phyloP scores from a whole-genome alignment of 2,797 vertebrate species.

The Acrossocheilus fasciatus region DNA sequence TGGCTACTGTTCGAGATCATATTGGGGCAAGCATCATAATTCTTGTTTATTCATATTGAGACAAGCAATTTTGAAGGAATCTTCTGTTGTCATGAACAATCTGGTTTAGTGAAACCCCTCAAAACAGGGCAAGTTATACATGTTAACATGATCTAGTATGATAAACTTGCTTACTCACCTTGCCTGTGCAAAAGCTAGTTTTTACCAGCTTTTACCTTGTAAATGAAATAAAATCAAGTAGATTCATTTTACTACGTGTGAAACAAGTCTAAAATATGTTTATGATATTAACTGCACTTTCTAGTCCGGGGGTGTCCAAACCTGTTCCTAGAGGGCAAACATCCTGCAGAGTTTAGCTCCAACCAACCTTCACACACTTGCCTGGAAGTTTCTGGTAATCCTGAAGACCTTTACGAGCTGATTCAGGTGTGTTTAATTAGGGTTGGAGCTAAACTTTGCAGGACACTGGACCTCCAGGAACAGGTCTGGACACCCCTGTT shows the following conservation, averaged over 20 bases:
- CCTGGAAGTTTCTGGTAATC: neutral
- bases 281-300: neutral
- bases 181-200: neutral
- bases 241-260: neutral
- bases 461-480: neutral
- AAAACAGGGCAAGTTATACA: neutral
- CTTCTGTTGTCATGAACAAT: neutral
- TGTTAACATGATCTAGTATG: neutral
- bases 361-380: neutral
- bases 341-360: neutral
- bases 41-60: neutral
- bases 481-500: neutral
- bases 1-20: constrained; percentile 4
- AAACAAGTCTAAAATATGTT: constrained; percentile 21
- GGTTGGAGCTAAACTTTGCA: neutral
- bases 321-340: neutral
- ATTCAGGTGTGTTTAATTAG: neutral
- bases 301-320: neutral
- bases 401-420: neutral
- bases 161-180: neutral
- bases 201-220: neutral
- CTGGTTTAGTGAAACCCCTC: neutral
- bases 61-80: neutral
- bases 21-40: neutral
- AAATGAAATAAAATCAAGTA: neutral